These are phyloP conservation scores for Maniola jurtina DNA, from an alignment of 1,140 invertebrate species.

Conservation along the genomic window DNA sequence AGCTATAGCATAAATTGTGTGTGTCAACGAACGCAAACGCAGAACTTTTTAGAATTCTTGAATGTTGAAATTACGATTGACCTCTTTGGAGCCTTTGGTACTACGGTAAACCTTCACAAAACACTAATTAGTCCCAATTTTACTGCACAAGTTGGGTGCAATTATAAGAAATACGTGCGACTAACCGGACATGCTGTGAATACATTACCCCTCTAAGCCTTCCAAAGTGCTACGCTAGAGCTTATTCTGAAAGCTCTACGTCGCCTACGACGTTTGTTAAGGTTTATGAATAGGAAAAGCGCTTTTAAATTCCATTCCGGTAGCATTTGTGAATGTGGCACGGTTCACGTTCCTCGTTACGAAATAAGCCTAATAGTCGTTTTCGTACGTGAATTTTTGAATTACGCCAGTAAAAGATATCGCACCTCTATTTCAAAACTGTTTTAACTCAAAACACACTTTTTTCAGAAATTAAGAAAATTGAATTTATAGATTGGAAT, in stretches of 20 bases:
- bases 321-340: not conserved
- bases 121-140: too few relatives aligned
- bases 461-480: too few relatives aligned
- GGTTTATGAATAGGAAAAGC: conserved; percentile 4
- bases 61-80: too few relatives aligned
- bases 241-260: not conserved
- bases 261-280: not conserved
- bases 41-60: too few relatives aligned
- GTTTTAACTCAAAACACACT: not conserved
- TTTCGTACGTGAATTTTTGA: not conserved
- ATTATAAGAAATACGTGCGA: too few relatives aligned
- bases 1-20: too few relatives aligned
- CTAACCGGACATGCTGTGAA: not conserved
- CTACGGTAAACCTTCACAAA: too few relatives aligned
- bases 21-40: too few relatives aligned
- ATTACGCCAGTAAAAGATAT: not conserved
- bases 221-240: not conserved
- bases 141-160: too few relatives aligned
- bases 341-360: not conserved
- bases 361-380: not conserved
- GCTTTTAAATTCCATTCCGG: conserved; percentile 2
- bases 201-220: not conserved
- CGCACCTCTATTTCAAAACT: not conserved
- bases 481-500: too few relatives aligned
- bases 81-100: too few relatives aligned